These are phyloP conservation scores for Ciconia stormi DNA, from an alignment of 2,113 vertebrate genomes.

Conservation along the genomic window DNA sequence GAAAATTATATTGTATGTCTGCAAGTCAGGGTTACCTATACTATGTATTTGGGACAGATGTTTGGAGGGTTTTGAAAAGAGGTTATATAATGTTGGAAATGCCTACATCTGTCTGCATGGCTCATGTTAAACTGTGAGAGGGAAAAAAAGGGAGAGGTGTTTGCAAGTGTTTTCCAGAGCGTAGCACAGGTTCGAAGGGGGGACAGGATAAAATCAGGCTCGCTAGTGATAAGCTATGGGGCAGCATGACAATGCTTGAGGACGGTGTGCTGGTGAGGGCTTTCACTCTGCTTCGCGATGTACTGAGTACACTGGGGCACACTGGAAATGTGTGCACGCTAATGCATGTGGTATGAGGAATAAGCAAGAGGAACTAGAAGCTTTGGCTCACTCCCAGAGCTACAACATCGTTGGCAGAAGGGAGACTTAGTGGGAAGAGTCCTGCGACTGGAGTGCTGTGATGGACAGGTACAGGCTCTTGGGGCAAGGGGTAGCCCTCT, in stretches of 20 bases:
- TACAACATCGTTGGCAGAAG: not conserved
- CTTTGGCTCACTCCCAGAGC: not conserved
- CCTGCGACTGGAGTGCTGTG: not conserved
- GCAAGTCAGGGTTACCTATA: not conserved
- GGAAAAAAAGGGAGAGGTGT: not conserved
- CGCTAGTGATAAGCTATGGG: not conserved
- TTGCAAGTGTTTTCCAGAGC: not conserved
- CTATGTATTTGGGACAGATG: not conserved
- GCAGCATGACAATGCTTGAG: not conserved
- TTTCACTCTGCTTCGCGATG: not conserved
- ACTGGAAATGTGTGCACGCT: not conserved
- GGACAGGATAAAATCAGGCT: not conserved
- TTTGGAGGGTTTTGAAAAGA: not conserved
- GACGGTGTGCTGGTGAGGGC: not conserved
- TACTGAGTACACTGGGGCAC: not conserved
- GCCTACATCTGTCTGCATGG: not conserved
- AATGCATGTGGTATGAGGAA: no score
- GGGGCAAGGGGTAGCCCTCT: rapidly evolving
- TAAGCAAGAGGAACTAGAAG: not conserved
- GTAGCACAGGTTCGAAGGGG: no score
- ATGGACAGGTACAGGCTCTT: not conserved
- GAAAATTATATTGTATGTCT: not conserved
- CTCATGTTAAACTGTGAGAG: not conserved
- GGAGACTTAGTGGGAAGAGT: not conserved
- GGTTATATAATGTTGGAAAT: not conserved